These are phyloP conservation scores for Chrysemys picta DNA, from an alignment of 2,113 vertebrate species.

Conservation along the genomic window DNA sequence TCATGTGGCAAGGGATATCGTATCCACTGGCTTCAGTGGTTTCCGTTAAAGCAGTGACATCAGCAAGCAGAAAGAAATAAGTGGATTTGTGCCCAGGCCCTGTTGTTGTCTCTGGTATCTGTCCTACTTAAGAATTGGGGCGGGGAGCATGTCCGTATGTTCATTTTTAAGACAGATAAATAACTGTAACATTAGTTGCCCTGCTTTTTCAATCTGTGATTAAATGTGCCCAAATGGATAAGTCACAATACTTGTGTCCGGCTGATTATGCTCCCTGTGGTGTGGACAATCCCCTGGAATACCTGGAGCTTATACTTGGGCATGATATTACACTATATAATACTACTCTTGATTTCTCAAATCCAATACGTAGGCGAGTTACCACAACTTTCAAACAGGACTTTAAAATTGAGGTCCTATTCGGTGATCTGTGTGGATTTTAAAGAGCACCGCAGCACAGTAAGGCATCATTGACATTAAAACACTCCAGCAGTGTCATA, in stretches of 20 bases:
- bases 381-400: neutral
- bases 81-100: conserved; percentile 66
- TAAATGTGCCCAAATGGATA: conserved; percentile 22
- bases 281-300: neutral
- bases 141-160: conserved; percentile 66
- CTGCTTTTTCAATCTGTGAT: conserved; percentile 2
- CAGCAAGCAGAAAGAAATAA: conserved; percentile 52
- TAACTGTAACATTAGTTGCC: conserved; percentile 55
- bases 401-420: neutral
- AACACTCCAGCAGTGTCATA: neutral
- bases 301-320: neutral
- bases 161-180: conserved; percentile 53
- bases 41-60: conserved; percentile 33
- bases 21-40: conserved; percentile 29
- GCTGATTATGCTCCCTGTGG: conserved; percentile 2
- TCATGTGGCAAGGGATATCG: neutral
- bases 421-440: neutral
- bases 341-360: neutral
- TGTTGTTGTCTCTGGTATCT: conserved; percentile 70
- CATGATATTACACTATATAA: neutral
- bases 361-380: neutral
- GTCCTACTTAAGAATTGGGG: conserved; percentile 68
- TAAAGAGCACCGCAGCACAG: neutral
- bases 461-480: neutral
- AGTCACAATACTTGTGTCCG: neutral